These are phyloP conservation scores for Drosophila parthenogenetica DNA, from an alignment of 2,888 invertebrate genomes.

Conservation along the genomic window DNA sequence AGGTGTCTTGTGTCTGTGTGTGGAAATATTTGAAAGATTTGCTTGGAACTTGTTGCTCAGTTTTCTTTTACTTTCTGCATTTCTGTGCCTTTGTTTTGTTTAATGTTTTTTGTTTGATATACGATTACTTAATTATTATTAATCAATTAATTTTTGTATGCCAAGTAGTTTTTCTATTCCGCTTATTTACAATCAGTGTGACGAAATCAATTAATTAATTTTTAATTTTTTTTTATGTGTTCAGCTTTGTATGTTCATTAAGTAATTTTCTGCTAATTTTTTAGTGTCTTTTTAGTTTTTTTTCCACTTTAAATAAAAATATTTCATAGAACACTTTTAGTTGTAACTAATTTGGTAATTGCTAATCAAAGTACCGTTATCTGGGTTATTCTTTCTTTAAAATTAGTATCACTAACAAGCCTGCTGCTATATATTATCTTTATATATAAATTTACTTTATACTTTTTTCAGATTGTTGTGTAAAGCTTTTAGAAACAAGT, in stretches of 20 bases:
- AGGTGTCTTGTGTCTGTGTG: constrained; percentile 18
- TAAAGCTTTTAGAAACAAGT: constrained; percentile 28
- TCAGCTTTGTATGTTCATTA: constrained; percentile 30
- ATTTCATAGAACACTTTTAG: constrained; percentile 15
- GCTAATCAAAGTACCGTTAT: constrained; percentile 17
- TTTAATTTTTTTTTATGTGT: constrained; percentile 2
- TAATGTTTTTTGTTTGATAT: constrained; percentile 49
- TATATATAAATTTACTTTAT: not conserved
- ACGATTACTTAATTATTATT: constrained; percentile 30
- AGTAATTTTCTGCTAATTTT: constrained; percentile 4
- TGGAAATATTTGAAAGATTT: constrained; percentile 55
- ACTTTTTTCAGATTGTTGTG: constrained; percentile 10
- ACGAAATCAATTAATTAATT: constrained; percentile 13
- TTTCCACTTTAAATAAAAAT: constrained; percentile 19
- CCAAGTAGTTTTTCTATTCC: constrained; percentile 10
- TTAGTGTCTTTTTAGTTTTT: constrained; percentile 5
- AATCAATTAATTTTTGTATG: constrained; percentile 12
- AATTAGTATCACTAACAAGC: constrained; percentile 85
- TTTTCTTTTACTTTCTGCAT: constrained; percentile 19
- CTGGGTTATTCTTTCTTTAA: constrained; percentile 53
- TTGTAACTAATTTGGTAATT: constrained; percentile 14
- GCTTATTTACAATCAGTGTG: constrained; percentile 49
- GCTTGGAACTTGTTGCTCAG: constrained; percentile 68
- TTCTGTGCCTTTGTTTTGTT: constrained; percentile 31
- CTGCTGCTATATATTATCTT: constrained; percentile 49